Percentiles rank a stretch among this genome's conserved stretches.
phyloP scores from a whole-genome alignment of 2,888 invertebrate genomes.

The Hypercompe scribonia region DNA sequence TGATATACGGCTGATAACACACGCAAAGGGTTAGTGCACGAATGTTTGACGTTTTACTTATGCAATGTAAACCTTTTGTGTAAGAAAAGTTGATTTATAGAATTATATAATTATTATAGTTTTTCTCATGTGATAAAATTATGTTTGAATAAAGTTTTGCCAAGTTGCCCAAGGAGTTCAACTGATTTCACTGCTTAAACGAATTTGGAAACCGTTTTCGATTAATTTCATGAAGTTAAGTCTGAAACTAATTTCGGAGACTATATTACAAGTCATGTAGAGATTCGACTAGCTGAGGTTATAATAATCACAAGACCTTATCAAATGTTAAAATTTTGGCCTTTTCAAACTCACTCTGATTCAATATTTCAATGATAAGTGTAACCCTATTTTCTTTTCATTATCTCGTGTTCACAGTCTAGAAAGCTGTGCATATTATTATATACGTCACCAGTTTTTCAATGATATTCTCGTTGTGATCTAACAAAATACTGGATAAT shows the following conservation, averaged over 20 bases:
- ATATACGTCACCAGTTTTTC: constrained; percentile 33
- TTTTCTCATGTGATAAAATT: neutral
- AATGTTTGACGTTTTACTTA: neutral
- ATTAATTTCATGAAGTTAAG: neutral
- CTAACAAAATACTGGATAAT: constrained; percentile 33
- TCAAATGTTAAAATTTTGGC: neutral
- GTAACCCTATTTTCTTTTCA: constrained; percentile 25
- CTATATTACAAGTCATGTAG: neutral
- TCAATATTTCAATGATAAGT: constrained; percentile 12
- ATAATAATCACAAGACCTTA: neutral
- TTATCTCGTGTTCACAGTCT: constrained; percentile 24
- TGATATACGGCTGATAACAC: constrained; percentile 3
- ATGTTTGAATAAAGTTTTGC: neutral
- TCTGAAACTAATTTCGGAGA: neutral
- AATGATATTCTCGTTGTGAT: constrained; percentile 33
- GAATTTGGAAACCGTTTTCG: neutral
- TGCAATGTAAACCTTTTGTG: no score
- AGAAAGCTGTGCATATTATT: constrained; percentile 32
- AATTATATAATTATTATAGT: no score
- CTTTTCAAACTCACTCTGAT: neutral
- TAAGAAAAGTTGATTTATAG: no score
- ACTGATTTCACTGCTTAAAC: neutral
- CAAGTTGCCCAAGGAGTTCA: neutral
- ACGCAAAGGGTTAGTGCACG: neutral
- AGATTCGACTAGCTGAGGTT: neutral